Evolutionary conservation across 1,140 invertebrate species (phyloP), one percentile per base, ranked within the genome.

Genomic region (Solenopsis fugax): DNA sequence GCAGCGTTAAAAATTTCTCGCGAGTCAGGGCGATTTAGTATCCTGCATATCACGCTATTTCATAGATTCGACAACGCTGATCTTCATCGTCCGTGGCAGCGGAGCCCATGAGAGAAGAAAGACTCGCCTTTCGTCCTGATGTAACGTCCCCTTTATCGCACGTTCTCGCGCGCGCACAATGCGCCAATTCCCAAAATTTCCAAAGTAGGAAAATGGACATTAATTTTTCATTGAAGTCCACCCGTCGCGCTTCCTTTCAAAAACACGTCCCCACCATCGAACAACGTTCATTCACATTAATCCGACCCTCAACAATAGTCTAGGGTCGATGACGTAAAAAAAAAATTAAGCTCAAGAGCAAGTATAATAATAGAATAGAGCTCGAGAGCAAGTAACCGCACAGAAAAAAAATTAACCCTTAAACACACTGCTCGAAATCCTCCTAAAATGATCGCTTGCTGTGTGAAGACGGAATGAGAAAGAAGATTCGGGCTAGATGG

Each of bases 141-240:
- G 21, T 48, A 60, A 7, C 52, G 86, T 48, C 48, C 58, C 45
- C 60, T 69, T 81, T 82, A 71, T 82, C 76, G 18, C 18, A 2
- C 7, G 45, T 7, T 6, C 1, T 80, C n/a, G 7, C 18, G 21
- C 16, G 24, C 34, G 10, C 9, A 48, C 41, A 78, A 73, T 24
- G 34, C 13, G 45, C 37, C 24, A 18, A 13, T 65, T 41, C 12
- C 52, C 60, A 69, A 81, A 81, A 87, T 80, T 69, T 71, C 9
- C 76, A 81, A 21, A n/a, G 24, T 6, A 6, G 7, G 12, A 41
- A 65, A 65, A 67, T 34, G 45, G 24, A 78, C 65, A 62, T 81
- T 71, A 81, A 87, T 76, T 69, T 86, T 80, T 88, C 65, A 86
- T 76, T 13, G 9, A 52, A 48, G 16, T 21, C 9, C 45, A 16